Conservation (phyloP, 2,113 vertebrate species). For the Oxyruncus cristatus region DNA sequence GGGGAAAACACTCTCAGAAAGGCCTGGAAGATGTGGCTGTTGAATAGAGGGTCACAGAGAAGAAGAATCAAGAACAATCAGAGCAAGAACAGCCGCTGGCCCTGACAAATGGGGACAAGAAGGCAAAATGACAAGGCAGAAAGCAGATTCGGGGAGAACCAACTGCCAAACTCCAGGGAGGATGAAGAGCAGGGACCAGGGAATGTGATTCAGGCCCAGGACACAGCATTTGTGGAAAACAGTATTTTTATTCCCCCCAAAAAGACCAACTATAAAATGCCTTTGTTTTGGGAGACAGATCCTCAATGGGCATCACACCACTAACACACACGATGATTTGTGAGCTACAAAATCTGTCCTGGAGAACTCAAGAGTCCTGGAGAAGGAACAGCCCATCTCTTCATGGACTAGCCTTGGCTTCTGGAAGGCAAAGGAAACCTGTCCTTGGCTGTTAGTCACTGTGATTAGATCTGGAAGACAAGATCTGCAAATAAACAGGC, state of each 20-base stretch:
- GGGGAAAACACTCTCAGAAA: not conserved
- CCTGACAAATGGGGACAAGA: not conserved
- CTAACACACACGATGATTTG: not conserved
- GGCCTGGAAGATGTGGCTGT: not conserved
- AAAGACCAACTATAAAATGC: not conserved
- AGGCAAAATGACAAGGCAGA: not conserved
- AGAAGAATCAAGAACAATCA: not conserved
- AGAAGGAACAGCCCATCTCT: not conserved
- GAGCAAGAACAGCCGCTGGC: not conserved
- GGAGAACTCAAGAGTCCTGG: not conserved
- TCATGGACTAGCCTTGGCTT: not conserved
- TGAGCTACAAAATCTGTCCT: not conserved
- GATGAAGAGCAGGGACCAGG: not conserved
- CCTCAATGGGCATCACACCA: not conserved
- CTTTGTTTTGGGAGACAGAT: not conserved
- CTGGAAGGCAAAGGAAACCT: not conserved
- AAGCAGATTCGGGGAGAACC: accelerated
- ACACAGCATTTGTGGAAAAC: not conserved
- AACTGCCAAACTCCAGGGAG: not conserved
- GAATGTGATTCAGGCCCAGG: not conserved
- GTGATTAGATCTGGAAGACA: not conserved
- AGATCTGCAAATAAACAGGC: not conserved
- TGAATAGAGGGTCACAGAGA: not conserved
- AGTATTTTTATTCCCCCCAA: not conserved
- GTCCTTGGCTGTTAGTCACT: not conserved